Evolutionary conservation across 2,113 vertebrate genomes (phyloP).

Genomic region (Fulica atra): DNA sequence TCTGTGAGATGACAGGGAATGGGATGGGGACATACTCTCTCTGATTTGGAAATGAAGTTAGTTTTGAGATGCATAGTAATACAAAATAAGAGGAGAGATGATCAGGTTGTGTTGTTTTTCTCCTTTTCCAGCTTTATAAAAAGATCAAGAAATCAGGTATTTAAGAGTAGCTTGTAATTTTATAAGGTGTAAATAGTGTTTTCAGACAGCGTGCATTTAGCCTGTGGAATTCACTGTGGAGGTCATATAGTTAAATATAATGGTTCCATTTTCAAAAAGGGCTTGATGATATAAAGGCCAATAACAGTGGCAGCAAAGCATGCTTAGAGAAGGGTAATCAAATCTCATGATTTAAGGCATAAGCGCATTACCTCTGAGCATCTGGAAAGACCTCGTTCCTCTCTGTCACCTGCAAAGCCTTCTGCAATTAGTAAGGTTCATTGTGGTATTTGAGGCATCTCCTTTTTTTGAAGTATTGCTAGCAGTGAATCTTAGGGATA

Average conservation of each 20-base stretch:
- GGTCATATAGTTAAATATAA: conserved; percentile 32
- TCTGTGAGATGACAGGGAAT: not conserved
- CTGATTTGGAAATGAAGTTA: not conserved
- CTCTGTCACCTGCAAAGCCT: conserved; percentile 20
- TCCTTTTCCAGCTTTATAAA: not conserved
- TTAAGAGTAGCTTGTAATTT: not conserved
- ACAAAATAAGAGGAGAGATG: not conserved
- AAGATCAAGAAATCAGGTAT: not conserved
- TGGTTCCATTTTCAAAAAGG: conserved; percentile 19
- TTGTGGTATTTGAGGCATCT: not conserved
- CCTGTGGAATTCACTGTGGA: not conserved
- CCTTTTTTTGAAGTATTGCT: not conserved
- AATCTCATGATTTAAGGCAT: conserved; percentile 30
- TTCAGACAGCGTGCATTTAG: not conserved
- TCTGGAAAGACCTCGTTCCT: not conserved
- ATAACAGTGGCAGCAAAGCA: conserved; percentile 18
- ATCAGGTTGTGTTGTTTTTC: not conserved
- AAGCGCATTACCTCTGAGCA: not conserved
- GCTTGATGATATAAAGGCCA: conserved; percentile 11
- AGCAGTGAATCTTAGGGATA: not conserved
- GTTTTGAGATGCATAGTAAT: not conserved
- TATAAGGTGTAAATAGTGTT: not conserved
- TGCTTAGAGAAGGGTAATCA: not conserved
- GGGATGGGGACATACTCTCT: not conserved
- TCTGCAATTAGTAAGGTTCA: conserved; percentile 16